Conservation (phyloP, 2,888 invertebrate genomes). For the Dromius quadrimaculatus region DNA sequence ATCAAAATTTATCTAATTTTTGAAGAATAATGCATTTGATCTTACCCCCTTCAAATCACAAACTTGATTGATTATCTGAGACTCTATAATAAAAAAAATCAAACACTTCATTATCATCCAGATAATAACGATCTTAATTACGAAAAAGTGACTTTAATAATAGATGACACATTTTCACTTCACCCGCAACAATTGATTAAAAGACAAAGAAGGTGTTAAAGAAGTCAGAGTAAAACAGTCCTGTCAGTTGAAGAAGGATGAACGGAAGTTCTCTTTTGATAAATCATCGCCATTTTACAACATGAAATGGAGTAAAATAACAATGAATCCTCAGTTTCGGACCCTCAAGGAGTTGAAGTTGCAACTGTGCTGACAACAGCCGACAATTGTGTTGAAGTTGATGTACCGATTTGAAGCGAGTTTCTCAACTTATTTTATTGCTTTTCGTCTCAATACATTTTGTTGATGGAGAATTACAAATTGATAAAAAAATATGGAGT, state of each 20-base stretch:
- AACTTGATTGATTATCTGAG: constrained; percentile 19
- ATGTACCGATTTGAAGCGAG: constrained; percentile 7
- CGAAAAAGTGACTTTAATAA: constrained; percentile 32
- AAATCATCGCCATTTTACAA: constrained; percentile 35
- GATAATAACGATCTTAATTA: constrained; percentile 36
- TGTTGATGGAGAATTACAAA: background rate
- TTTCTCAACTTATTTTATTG: background rate
- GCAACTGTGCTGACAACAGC: constrained; percentile 1
- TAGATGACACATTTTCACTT: constrained; percentile 33
- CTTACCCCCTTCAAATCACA: background rate
- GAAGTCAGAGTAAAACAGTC: no score
- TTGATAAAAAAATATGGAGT: no score
- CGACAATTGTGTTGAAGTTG: constrained; percentile 21
- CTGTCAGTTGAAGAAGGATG: background rate
- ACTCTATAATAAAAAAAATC: constrained; percentile 22
- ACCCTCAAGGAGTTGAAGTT: constrained; percentile 3
- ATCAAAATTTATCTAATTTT: no score
- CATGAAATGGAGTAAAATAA: constrained; percentile 7
- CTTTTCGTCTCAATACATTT: background rate
- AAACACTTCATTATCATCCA: constrained; percentile 10
- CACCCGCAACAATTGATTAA: constrained; percentile 32
- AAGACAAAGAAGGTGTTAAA: constrained; percentile 20
- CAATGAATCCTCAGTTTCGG: constrained; percentile 19
- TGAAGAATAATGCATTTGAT: background rate
- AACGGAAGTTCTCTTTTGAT: constrained; percentile 12